Conservation (phyloP, 1,140 invertebrate genomes). For the Watersipora subatra region DNA sequence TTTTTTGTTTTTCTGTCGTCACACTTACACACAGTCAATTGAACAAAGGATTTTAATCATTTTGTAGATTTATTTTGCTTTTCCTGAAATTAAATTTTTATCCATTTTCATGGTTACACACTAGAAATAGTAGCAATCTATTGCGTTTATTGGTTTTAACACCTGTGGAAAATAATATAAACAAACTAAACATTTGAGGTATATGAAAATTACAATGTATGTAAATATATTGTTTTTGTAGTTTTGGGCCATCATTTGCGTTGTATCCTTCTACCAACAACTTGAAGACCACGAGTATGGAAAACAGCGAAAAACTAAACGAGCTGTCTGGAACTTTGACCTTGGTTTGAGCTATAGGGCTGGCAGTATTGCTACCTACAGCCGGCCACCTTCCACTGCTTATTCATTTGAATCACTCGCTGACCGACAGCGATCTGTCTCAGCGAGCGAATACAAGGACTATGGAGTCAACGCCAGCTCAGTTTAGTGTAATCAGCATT, state of each 20-base stretch:
- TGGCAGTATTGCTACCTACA: background rate
- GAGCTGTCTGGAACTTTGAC: slow-evolving; percentile 4
- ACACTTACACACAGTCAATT: too few species aligned
- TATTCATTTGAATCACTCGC: slow-evolving; percentile 1
- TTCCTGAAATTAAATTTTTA: too few species aligned
- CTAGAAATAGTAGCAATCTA: too few species aligned
- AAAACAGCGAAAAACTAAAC: background rate
- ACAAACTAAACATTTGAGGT: too few species aligned
- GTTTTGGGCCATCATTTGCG: background rate
- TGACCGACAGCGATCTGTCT: background rate
- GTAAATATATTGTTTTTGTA: background rate
- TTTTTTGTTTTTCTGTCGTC: too few species aligned
- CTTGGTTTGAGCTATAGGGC: background rate
- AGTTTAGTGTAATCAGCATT: too few species aligned
- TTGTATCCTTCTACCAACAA: background rate
- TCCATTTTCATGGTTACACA: too few species aligned
- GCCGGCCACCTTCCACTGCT: background rate
- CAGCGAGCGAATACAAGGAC: background rate
- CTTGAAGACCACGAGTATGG: slow-evolving; percentile 1
- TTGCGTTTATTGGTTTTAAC: too few species aligned
- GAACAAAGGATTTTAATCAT: too few species aligned
- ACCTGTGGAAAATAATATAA: too few species aligned
- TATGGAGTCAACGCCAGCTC: background rate
- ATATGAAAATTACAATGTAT: too few species aligned
- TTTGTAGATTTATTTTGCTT: too few species aligned